These are phyloP conservation scores for Anagrus nilaparvatae DNA, from an alignment of 1,140 invertebrate species.

Conservation along the genomic window DNA sequence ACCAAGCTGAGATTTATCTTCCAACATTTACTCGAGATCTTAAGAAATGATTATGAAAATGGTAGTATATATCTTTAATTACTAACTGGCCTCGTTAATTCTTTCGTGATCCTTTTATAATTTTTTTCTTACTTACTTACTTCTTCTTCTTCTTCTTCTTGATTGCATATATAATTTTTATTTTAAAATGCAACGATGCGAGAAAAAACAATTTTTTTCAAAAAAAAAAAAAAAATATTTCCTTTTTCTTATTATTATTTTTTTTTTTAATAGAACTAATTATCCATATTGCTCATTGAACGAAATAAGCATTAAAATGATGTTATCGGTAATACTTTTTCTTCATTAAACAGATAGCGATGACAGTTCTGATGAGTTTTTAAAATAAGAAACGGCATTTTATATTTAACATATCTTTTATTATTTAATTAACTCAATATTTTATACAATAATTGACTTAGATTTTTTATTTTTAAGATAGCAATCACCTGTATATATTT, in stretches of 20 bases:
- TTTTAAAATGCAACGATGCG: too few relatives aligned
- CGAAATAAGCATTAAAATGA: not conserved
- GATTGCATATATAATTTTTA: too few relatives aligned
- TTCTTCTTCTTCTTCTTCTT: slow-evolving; percentile 3
- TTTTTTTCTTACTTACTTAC: not conserved
- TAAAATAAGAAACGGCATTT: too few relatives aligned
- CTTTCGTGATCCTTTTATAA: slow-evolving; percentile 8
- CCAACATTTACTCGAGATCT: slow-evolving; percentile 15
- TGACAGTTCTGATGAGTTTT: slow-evolving; percentile 5
- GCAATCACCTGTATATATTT: too few relatives aligned
- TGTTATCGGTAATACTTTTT: slow-evolving; percentile 16
- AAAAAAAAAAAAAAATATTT: too few relatives aligned
- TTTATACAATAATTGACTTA: too few relatives aligned
- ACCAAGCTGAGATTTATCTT: slow-evolving; percentile 13
- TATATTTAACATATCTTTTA: too few relatives aligned
- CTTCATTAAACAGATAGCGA: slow-evolving; percentile 14
- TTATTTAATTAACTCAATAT: too few relatives aligned
- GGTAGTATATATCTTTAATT: slow-evolving; percentile 14
- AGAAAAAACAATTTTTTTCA: too few relatives aligned
- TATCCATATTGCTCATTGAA: slow-evolving; percentile 14
- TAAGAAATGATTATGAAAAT: slow-evolving; percentile 13
- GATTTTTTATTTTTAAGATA: too few relatives aligned
- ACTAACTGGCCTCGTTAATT: slow-evolving; percentile 16
- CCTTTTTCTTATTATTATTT: too few relatives aligned
- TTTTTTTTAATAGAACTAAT: too few relatives aligned